These are phyloP conservation scores for Macrobrachium rosenbergii DNA, from an alignment of 1,140 invertebrate species.

Conservation along the genomic window DNA sequence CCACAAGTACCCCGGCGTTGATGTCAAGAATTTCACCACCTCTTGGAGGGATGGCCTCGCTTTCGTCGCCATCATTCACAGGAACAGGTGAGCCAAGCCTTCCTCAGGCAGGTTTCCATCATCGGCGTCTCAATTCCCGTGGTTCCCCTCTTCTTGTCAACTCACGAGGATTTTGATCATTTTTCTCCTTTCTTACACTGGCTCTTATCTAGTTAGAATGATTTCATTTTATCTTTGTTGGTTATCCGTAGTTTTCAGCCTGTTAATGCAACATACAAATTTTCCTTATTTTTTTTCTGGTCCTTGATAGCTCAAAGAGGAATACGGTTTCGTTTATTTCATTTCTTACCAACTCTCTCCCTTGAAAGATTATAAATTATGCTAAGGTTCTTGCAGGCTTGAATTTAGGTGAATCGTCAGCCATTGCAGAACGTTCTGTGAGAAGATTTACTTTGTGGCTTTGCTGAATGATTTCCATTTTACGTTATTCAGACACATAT, in stretches of 20 bases:
- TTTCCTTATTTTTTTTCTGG: too few relatives aligned
- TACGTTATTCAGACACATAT: too few relatives aligned
- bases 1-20: conserved; percentile 96
- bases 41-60: conserved; percentile 98
- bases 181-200: conserved; percentile 15
- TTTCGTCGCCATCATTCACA: conserved; percentile 98
- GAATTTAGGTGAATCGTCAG: too few relatives aligned
- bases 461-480: too few relatives aligned
- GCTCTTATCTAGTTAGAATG: neutral
- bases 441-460: too few relatives aligned
- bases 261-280: too few relatives aligned
- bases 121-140: neutral
- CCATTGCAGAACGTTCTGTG: too few relatives aligned
- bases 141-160: neutral
- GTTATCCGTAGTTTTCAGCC: neutral
- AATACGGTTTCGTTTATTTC: too few relatives aligned
- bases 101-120: neutral
- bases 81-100: conserved; percentile 79
- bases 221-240: neutral
- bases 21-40: conserved; percentile 94
- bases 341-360: too few relatives aligned
- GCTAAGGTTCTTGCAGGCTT: too few relatives aligned
- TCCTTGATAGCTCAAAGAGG: too few relatives aligned
- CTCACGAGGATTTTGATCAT: neutral
- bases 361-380: too few relatives aligned